These are phyloP conservation scores for Drosophila tsacasi DNA, from an alignment of 1,140 invertebrate genomes.

Conservation along the genomic window DNA sequence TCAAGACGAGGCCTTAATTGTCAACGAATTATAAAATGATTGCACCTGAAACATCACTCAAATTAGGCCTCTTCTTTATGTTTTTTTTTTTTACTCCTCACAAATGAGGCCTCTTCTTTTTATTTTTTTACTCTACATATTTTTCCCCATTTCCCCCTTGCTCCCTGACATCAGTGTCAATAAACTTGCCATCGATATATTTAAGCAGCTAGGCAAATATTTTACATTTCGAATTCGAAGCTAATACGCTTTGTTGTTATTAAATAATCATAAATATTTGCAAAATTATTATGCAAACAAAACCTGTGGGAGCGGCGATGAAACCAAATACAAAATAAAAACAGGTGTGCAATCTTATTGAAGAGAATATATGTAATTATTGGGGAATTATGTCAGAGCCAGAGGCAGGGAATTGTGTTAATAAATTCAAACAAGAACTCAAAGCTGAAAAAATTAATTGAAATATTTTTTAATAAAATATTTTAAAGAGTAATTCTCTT, in stretches of 20 bases:
- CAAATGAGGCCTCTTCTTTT: not conserved
- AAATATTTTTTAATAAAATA: too few species aligned
- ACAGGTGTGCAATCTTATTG: not conserved
- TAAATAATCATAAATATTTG: slow-evolving; percentile 8
- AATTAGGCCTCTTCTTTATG: slow-evolving; percentile 1
- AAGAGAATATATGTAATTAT: slow-evolving; percentile 4
- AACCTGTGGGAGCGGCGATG: not conserved
- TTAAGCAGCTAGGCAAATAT: slow-evolving; percentile 16
- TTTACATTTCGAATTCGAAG: not conserved
- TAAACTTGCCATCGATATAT: slow-evolving; percentile 3
- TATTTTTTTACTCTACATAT: not conserved
- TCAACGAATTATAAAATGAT: slow-evolving; percentile 76
- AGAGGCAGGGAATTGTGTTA: too few species aligned
- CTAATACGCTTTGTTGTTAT: not conserved
- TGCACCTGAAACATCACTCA: slow-evolving; percentile 15
- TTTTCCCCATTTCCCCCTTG: not conserved
- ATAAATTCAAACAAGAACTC: not conserved
- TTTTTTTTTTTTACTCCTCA: not conserved
- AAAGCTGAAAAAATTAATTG: too few species aligned
- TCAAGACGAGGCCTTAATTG: slow-evolving; percentile 67
- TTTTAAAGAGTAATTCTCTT: too few species aligned
- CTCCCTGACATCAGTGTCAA: slow-evolving; percentile 8
- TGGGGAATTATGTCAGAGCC: not conserved
- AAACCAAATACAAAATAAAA: slow-evolving; percentile 1
- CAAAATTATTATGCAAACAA: slow-evolving; percentile 3